Conservation (phyloP, 2,888 invertebrate species). For the Brenthis hecate region DNA sequence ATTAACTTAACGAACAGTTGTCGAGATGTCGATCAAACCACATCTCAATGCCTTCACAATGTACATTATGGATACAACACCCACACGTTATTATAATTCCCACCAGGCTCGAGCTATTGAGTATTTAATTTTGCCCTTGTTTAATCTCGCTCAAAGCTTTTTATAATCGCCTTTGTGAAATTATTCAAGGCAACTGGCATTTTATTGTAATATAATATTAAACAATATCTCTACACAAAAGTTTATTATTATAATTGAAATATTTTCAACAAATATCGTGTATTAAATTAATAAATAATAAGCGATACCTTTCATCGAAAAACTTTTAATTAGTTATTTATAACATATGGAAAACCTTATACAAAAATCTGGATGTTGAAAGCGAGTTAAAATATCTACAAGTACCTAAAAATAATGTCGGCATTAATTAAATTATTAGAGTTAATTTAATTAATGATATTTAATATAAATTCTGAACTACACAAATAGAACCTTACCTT, state of each 20-base stretch:
- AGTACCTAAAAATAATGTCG: no score
- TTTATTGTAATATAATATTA: conserved; percentile 33
- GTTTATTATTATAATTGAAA: conserved; percentile 21
- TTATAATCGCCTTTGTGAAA: conserved; percentile 36
- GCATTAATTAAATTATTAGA: neutral
- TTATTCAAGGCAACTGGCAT: conserved; percentile 30
- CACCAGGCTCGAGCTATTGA: conserved; percentile 56
- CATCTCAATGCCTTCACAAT: conserved; percentile 67
- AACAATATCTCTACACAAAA: conserved; percentile 21
- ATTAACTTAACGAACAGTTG: conserved; percentile 81
- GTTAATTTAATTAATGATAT: neutral
- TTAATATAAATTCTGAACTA: neutral
- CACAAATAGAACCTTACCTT: conserved; percentile 62
- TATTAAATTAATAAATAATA: conserved; percentile 4
- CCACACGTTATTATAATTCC: conserved; percentile 69
- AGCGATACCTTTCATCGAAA: conserved; percentile 1
- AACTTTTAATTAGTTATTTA: conserved; percentile 8
- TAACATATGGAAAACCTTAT: conserved; percentile 4
- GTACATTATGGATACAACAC: conserved; percentile 72
- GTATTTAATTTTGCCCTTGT: conserved; percentile 49
- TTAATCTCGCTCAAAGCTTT: conserved; percentile 40
- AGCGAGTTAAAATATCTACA: neutral
- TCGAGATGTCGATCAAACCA: conserved; percentile 80
- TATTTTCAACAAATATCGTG: conserved; percentile 1
- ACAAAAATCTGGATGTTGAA: conserved; percentile 6